A percentile compares a stretch with the other conserved stretches of the same genome.
These are phyloP conservation scores for Brachyhypopomus gauderio DNA, from an alignment of 2,113 vertebrate genomes.

Conservation along the genomic window DNA sequence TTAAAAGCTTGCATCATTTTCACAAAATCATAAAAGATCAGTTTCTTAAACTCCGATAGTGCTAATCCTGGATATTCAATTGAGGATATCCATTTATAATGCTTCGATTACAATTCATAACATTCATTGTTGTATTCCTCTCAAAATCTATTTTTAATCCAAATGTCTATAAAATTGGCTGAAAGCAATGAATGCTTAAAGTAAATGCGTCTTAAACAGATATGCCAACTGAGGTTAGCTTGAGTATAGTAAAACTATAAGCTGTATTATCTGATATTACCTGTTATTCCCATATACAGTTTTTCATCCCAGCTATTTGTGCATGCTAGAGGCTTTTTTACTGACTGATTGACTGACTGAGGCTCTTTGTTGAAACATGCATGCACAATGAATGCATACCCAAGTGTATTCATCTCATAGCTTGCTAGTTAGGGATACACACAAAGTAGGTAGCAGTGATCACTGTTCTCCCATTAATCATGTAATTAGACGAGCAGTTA, in stretches of 20 bases:
- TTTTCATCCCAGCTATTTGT: neutral
- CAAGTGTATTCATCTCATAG: no score
- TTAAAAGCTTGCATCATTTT: conserved; percentile 19
- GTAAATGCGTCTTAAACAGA: neutral
- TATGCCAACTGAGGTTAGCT: neutral
- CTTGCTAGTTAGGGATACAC: no score
- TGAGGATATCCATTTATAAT: conserved; percentile 2
- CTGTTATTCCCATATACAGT: neutral
- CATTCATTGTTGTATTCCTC: neutral
- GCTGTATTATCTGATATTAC: neutral
- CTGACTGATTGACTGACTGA: no score
- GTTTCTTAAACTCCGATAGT: conserved; percentile 7
- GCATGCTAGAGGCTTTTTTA: conserved; percentile 8
- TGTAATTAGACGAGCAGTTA: no score
- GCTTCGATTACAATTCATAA: neutral
- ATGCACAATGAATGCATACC: no score
- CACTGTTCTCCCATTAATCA: no score
- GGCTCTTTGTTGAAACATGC: no score
- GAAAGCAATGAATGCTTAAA: neutral
- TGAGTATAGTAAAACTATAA: conserved; percentile 10
- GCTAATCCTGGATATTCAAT: neutral
- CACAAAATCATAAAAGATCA: conserved; percentile 27
- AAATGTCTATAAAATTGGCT: neutral
- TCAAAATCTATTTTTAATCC: neutral
- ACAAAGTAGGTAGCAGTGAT: no score